Evolutionary conservation across 1,140 invertebrate species (phyloP).

Genomic region (Caenorhabditis inopinata): DNA sequence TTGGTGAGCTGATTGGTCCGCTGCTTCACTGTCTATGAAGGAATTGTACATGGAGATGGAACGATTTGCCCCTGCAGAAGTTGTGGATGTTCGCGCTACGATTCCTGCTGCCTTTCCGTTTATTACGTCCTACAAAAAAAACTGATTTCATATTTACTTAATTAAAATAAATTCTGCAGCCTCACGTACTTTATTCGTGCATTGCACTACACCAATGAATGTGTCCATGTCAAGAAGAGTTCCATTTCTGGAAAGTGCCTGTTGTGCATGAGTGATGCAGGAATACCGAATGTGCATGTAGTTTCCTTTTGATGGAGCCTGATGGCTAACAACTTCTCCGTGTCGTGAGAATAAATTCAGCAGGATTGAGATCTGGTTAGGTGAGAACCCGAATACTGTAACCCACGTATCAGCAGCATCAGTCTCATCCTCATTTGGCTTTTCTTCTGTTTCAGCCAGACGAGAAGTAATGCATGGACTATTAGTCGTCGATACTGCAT

Average conservation of each 20-base stretch:
- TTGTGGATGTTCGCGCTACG: not conserved
- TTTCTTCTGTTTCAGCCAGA: not conserved
- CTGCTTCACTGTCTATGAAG: not conserved
- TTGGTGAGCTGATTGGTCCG: not conserved
- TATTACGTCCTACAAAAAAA: not conserved
- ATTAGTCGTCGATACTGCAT: not conserved
- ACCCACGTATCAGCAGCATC: constrained; percentile 13
- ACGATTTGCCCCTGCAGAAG: not conserved
- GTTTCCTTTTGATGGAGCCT: constrained; percentile 16
- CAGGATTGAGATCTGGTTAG: not conserved
- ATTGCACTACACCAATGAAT: constrained; percentile 26
- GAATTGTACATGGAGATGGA: not conserved
- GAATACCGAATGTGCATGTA: constrained; percentile 29
- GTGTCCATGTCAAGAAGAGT: not conserved
- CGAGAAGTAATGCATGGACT: not conserved
- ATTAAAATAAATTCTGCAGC: not conserved
- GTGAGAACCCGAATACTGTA: constrained; percentile 24
- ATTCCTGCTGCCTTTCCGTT: not conserved
- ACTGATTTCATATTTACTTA: too few relatives aligned
- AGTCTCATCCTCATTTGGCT: not conserved
- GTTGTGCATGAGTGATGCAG: constrained; percentile 14
- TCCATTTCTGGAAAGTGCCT: constrained; percentile 13
- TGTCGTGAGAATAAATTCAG: constrained; percentile 11
- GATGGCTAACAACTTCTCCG: constrained; percentile 34
- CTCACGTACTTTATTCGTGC: not conserved